Conservation (phyloP, 2,888 invertebrate species). For the Strigamia crassipes region DNA sequence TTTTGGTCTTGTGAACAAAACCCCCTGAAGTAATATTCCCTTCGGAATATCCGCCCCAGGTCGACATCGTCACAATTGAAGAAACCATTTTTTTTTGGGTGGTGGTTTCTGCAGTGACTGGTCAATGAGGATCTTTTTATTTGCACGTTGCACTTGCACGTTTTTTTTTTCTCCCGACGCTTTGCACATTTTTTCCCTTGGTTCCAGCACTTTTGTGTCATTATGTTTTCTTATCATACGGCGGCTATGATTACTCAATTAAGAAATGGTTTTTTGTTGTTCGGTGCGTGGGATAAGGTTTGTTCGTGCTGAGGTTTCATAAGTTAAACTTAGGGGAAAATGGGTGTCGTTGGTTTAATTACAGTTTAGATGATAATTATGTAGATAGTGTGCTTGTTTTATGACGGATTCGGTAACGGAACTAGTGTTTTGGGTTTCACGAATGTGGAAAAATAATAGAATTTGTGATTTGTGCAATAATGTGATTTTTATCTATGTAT, state of each 20-base stretch:
- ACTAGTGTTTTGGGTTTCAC: neutral
- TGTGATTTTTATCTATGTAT: neutral
- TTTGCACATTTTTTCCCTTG: neutral
- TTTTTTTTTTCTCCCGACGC: neutral
- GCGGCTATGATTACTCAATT: slow-evolving; percentile 25
- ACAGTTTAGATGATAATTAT: slow-evolving; percentile 25
- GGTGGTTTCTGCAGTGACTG: neutral
- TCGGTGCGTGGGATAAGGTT: slow-evolving; percentile 7
- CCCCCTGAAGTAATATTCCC: too few species aligned
- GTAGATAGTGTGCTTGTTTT: neutral
- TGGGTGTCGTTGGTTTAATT: slow-evolving; percentile 25
- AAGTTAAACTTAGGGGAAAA: slow-evolving; percentile 13
- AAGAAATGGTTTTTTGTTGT: slow-evolving; percentile 32
- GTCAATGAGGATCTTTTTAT: neutral
- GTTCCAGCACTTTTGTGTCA: neutral
- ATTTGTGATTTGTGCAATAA: neutral
- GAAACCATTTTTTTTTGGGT: neutral
- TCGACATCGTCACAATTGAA: too few species aligned
- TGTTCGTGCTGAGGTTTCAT: slow-evolving; percentile 25
- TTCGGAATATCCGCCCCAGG: too few species aligned
- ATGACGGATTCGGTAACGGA: neutral
- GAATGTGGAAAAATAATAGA: neutral
- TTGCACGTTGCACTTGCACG: neutral
- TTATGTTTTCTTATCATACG: slow-evolving; percentile 1
- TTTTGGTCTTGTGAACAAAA: too few species aligned